Conservation (phyloP, 2,797 vertebrate genomes). For the Orestias chungarensis region DNA sequence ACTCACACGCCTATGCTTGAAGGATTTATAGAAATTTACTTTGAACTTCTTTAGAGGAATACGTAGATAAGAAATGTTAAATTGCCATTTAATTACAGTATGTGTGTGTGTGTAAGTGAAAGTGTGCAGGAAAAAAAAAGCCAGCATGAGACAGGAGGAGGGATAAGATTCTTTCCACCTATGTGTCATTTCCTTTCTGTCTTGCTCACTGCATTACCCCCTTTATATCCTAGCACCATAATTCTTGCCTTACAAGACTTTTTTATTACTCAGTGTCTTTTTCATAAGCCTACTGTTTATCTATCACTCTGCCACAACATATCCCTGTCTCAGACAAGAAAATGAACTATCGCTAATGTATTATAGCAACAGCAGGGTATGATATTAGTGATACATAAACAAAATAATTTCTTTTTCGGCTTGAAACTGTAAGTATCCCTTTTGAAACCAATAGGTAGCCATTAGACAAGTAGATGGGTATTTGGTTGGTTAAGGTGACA, state of each 20-base stretch:
- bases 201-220: constrained; percentile 29
- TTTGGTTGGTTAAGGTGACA: constrained; percentile 4
- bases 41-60: constrained; percentile 54
- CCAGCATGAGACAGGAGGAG: constrained; percentile 46
- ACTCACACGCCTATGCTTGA: constrained; percentile 4
- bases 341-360: constrained; percentile 23
- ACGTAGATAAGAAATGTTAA: constrained; percentile 58
- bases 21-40: constrained; percentile 29
- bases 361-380: constrained; percentile 23
- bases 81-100: constrained; percentile 57
- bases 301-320: constrained; percentile 23
- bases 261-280: constrained; percentile 28
- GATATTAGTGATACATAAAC: constrained; percentile 8
- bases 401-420: neutral
- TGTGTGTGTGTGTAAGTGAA: constrained; percentile 6
- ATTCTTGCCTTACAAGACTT: constrained; percentile 39
- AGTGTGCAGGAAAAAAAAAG: constrained; percentile 31
- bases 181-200: constrained; percentile 64
- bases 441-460: neutral
- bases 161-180: constrained; percentile 71
- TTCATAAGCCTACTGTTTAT: constrained; percentile 13
- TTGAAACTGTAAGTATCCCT: neutral
- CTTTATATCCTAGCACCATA: constrained; percentile 29
- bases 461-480: constrained; percentile 1
- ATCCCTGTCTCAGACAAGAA: constrained; percentile 25